phyloP scores from a whole-genome alignment of 2,113 vertebrate species.

The Tragelaphus strepsiceros region DNA sequence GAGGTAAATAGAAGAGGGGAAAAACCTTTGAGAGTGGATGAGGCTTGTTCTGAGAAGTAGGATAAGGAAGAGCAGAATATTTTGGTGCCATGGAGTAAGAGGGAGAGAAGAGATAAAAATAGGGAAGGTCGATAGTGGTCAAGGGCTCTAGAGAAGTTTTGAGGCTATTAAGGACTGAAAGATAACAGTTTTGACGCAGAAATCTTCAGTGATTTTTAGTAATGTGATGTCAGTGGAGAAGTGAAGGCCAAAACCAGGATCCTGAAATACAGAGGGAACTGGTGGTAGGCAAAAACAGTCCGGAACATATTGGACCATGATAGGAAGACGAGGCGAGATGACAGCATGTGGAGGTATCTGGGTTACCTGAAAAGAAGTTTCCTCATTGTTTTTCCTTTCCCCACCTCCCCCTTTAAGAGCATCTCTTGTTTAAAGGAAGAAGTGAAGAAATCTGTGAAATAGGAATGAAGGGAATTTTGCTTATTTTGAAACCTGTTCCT shows the following conservation, averaged over 20 bases:
- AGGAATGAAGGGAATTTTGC: neutral
- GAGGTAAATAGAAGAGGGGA: neutral
- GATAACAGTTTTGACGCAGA: neutral
- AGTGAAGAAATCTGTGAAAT: neutral
- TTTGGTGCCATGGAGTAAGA: neutral
- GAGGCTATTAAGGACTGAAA: neutral
- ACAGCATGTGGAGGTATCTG: neutral
- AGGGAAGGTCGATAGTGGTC: neutral
- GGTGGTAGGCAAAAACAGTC: neutral
- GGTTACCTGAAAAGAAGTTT: neutral
- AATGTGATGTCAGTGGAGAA: neutral
- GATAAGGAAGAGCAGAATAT: neutral
- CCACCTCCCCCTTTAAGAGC: neutral
- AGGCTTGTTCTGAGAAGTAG: neutral
- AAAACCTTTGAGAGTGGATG: neutral
- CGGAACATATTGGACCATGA: neutral
- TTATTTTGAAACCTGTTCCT: conserved; percentile 20
- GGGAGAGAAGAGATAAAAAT: neutral
- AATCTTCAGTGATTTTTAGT: neutral
- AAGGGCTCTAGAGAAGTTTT: neutral
- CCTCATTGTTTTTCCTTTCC: neutral
- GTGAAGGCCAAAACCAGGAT: neutral
- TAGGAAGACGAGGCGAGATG: neutral
- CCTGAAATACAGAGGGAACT: neutral
- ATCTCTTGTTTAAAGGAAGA: neutral